Conservation (phyloP, 2,113 vertebrate genomes). For the Neotoma lepida region DNA sequence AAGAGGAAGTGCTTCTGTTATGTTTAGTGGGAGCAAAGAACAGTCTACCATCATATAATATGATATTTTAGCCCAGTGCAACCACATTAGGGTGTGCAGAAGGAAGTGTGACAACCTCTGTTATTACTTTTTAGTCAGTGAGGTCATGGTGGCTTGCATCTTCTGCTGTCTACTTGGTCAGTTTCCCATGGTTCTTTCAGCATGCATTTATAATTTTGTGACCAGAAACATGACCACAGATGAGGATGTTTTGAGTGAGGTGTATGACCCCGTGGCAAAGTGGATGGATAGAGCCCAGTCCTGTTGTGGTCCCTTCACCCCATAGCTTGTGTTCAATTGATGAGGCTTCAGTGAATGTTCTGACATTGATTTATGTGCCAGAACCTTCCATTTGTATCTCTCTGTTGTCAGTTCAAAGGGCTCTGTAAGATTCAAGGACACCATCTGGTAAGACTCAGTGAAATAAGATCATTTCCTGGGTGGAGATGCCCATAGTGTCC, state of each 20-base stretch:
- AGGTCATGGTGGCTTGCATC: not conserved
- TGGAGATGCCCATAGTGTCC: not conserved
- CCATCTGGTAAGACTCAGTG: not conserved
- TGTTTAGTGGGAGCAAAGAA: not conserved
- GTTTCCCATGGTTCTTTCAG: not conserved
- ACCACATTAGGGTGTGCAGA: not conserved
- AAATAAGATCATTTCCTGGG: not conserved
- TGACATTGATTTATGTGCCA: not conserved
- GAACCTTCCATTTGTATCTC: not conserved
- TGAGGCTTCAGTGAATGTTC: not conserved
- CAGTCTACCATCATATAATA: rapidly evolving
- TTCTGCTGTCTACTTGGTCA: not conserved
- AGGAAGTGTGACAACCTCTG: not conserved
- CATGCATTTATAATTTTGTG: not conserved
- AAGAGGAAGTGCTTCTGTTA: not conserved
- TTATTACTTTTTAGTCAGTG: not conserved
- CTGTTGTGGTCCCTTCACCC: too few relatives aligned
- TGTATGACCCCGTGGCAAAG: rapidly evolving
- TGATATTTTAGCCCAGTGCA: too few relatives aligned
- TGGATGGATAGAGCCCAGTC: too few relatives aligned
- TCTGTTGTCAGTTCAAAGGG: not conserved
- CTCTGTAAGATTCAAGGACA: not conserved
- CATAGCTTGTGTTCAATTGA: too few relatives aligned
- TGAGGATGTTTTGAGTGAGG: not conserved
- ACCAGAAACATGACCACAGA: not conserved